These are phyloP conservation scores for Linurgus olivaceus DNA, from an alignment of 2,797 vertebrate species.

Conservation along the genomic window DNA sequence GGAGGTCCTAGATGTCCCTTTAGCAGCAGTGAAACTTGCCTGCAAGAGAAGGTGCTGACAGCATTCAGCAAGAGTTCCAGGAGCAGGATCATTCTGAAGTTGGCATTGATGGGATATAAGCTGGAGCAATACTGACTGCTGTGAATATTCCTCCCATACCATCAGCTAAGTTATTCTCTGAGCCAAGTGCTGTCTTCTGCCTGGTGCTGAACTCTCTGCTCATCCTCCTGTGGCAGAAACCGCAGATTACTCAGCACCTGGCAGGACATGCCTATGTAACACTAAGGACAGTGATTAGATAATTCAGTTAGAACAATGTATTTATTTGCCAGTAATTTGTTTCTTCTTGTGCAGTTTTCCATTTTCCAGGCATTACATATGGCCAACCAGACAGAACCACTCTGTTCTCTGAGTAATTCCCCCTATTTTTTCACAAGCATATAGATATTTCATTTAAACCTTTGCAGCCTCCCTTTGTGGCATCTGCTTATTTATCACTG, in stretches of 20 bases:
- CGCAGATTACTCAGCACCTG: background rate
- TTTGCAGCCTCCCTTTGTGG: slow-evolving; percentile 18
- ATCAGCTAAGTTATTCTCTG: background rate
- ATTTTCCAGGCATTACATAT: background rate
- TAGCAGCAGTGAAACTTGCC: background rate
- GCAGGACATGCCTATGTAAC: background rate
- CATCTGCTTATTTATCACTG: slow-evolving; percentile 65
- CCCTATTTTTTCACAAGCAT: slow-evolving; percentile 6
- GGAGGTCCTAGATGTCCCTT: background rate
- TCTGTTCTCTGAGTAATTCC: slow-evolving; percentile 27
- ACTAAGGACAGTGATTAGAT: background rate
- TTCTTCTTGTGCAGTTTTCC: background rate
- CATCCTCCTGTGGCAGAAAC: background rate
- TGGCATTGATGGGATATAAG: background rate
- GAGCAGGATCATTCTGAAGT: background rate
- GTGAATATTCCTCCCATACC: background rate
- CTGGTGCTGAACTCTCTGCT: background rate
- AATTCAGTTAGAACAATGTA: background rate
- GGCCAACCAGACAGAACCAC: background rate
- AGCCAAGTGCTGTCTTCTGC: background rate
- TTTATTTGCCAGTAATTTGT: slow-evolving; percentile 7
- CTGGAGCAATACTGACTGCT: background rate
- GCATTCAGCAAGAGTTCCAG: background rate
- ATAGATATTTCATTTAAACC: slow-evolving; percentile 58
- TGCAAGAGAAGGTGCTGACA: background rate